These are phyloP conservation scores for Phyllostomus hastatus DNA, from an alignment of 2,113 vertebrate species.

Conservation along the genomic window DNA sequence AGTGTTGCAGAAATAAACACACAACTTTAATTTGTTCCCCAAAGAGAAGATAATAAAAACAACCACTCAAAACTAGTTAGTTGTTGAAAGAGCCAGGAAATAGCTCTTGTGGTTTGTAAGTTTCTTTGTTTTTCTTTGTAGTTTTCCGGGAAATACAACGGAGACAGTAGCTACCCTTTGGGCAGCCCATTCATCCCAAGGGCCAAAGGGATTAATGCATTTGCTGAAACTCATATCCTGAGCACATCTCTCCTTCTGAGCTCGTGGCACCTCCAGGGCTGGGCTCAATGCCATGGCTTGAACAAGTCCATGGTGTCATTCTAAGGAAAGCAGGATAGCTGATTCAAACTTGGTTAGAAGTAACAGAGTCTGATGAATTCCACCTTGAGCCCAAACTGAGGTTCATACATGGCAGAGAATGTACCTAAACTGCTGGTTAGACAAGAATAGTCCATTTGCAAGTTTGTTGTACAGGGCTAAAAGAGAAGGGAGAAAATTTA, in stretches of 20 bases:
- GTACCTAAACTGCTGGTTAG: not conserved
- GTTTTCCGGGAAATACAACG: conserved; percentile 27
- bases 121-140: conserved; percentile 26
- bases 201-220: not conserved
- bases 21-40: conserved; percentile 58
- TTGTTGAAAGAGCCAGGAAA: conserved; percentile 35
- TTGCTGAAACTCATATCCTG: not conserved
- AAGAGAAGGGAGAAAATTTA: not conserved
- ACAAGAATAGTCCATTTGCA: not conserved
- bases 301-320: not conserved
- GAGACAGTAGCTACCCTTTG: not conserved
- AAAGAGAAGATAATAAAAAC: conserved; percentile 42
- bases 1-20: conserved; percentile 53
- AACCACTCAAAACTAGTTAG: conserved; percentile 36
- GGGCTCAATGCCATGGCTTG: not conserved
- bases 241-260: not conserved
- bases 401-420: not conserved
- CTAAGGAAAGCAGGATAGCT: not conserved
- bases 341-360: not conserved
- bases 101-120: not conserved
- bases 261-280: not conserved
- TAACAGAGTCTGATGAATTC: not conserved
- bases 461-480: not conserved
- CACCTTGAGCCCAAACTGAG: not conserved
- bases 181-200: not conserved